Evolutionary conservation across 1,140 invertebrate genomes (phyloP).

Genomic region (Chrysopa pallens): DNA sequence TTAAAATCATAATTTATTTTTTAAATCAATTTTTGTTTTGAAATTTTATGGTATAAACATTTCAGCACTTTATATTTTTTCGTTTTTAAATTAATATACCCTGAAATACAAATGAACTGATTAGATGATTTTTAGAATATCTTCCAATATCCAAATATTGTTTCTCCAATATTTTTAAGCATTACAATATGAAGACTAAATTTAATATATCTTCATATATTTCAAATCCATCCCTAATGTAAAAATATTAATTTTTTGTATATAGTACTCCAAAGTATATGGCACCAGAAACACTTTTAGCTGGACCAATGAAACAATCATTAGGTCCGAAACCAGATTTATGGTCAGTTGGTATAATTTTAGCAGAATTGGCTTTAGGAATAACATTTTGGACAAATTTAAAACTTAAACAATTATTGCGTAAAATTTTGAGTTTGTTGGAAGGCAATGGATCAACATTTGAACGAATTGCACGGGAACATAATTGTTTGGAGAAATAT

Average conservation of each 20-base stretch:
- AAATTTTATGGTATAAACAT: too few species aligned
- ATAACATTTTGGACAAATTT: slow-evolving; percentile 46
- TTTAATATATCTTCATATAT: not conserved
- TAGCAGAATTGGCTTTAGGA: slow-evolving; percentile 56
- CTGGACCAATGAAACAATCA: slow-evolving; percentile 18
- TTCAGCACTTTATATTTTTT: too few species aligned
- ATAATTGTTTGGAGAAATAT: slow-evolving; percentile 45
- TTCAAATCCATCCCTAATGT: not conserved
- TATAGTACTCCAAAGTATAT: slow-evolving; percentile 57
- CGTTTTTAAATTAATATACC: too few species aligned
- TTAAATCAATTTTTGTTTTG: too few species aligned
- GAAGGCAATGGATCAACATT: slow-evolving; percentile 38
- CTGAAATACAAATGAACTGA: too few species aligned
- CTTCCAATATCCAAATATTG: not conserved
- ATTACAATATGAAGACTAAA: too few species aligned
- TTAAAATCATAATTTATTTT: too few species aligned
- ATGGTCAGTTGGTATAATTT: slow-evolving; percentile 80
- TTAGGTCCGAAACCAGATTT: slow-evolving; percentile 59
- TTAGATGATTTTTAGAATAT: slow-evolving; percentile 10
- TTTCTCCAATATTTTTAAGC: too few species aligned
- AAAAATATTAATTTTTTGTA: slow-evolving; percentile 8
- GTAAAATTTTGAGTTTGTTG: slow-evolving; percentile 54
- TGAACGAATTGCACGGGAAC: slow-evolving; percentile 58
- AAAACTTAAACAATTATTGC: slow-evolving; percentile 50
- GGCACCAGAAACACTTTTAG: slow-evolving; percentile 59